Evolutionary conservation across 1,140 invertebrate species (phyloP).

Genomic region (Calephelis virginiensis): DNA sequence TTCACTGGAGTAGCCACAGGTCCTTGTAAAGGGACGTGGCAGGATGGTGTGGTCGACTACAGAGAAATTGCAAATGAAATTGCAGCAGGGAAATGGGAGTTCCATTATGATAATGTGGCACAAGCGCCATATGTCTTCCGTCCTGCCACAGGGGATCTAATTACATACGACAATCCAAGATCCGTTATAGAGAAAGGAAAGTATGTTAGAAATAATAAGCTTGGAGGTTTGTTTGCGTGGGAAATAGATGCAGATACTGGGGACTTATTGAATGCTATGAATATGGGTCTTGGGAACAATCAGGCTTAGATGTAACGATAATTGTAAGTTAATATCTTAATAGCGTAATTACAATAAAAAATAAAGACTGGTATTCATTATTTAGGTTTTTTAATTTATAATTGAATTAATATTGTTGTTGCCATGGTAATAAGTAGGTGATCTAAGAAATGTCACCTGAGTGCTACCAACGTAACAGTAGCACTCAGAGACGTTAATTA

Average conservation of each 20-base stretch:
- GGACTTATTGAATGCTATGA: conserved; percentile 68
- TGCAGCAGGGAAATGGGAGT: conserved; percentile 64
- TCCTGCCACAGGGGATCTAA: conserved; percentile 57
- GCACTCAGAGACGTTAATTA: too few relatives aligned
- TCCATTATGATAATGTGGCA: conserved; percentile 65
- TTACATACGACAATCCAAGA: conserved; percentile 67
- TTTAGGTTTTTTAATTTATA: conserved; percentile 18
- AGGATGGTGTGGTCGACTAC: conserved; percentile 70
- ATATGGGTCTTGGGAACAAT: conserved; percentile 66
- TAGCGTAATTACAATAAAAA: conserved; percentile 40
- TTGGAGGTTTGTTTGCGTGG: conserved; percentile 69
- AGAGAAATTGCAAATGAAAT: conserved; percentile 67
- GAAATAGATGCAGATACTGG: conserved; percentile 71
- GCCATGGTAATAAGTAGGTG: too few relatives aligned
- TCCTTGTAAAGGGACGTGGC: conserved; percentile 67
- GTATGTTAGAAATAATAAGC: conserved; percentile 68
- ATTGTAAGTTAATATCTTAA: conserved; percentile 48
- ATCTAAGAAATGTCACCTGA: too few relatives aligned
- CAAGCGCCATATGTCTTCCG: conserved; percentile 68
- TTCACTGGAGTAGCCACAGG: conserved; percentile 67
- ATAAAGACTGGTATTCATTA: conserved; percentile 40
- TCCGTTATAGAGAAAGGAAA: conserved; percentile 68
- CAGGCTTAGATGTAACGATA: conserved; percentile 56
- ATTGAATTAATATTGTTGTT: background rate
- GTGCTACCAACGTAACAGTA: too few relatives aligned